Evolutionary conservation across 2,797 vertebrate genomes (phyloP), one percentile per base, ranked within the genome.

Genomic region (Coregonus ussuriensis): DNA sequence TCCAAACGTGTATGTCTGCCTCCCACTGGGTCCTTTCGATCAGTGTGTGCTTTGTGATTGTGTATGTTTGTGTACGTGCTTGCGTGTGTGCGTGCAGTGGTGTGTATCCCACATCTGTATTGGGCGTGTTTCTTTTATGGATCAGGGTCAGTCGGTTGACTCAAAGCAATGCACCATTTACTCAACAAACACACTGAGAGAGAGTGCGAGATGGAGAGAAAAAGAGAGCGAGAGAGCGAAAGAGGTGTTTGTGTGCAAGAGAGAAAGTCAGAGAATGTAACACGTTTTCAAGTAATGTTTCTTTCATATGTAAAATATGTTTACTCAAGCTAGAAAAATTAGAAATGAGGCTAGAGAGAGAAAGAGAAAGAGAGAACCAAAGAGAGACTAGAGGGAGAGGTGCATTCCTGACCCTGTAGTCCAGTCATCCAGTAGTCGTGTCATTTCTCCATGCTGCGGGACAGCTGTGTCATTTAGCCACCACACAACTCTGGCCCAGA

Each of bases 391-490:
- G 53, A 35, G 4, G 25, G 47, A 75, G 47, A 9, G 56, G 68
- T 29, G 78, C 83, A 88, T 92, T 92, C 90, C 88, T 83, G 41
- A 81, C 77, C n/a, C 69, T 70, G 79, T 41, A 79, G 84, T 87
- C 76, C 79, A 54, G 76, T 90, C 81, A 1, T 1, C 37, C 85
- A 6, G 54, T 56, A 9, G 21, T 21, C 6, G 56, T 74, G 82
- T 87, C 88, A 80, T 77, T 90, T 84, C 86, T 84, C 74, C 74
- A 72, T 67, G 33, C 25, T 53, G 21, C 29, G 74, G 85, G 86
- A 88, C 87, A 86, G 86, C 89, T 83, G 88, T 89, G 87, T 91
- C 88, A 90, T 92, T 91, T 91, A 86, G 59, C 71, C 80, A 88
- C 86, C 89, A 73, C 84, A 81, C 72, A 85, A 79, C 84, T 82